Evolutionary conservation across 2,888 invertebrate species (phyloP).

Genomic region (Eupeodes luniger): DNA sequence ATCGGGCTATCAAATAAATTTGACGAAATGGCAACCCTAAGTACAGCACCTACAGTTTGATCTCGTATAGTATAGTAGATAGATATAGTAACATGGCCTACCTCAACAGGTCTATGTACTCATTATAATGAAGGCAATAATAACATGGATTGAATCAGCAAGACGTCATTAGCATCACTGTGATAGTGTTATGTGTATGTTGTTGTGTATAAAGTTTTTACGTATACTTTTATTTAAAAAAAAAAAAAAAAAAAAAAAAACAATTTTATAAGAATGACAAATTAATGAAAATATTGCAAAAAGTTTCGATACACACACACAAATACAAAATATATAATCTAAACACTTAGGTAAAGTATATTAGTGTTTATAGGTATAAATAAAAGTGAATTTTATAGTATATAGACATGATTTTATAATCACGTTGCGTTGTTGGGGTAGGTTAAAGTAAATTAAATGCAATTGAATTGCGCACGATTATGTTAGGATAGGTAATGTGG

Average conservation of each 20-base stretch:
- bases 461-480: neutral
- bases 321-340: neutral
- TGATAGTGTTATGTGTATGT: conserved; percentile 27
- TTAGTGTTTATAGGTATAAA: no score
- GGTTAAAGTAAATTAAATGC: neutral
- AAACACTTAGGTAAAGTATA: no score
- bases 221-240: no score
- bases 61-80: conserved; percentile 21
- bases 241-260: no score
- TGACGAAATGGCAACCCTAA: no score
- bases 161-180: conserved; percentile 69
- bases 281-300: conserved; percentile 46
- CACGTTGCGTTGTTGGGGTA: conserved; percentile 10
- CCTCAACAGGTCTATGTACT: conserved; percentile 75
- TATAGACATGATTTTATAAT: neutral
- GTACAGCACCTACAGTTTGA: conserved; percentile 3
- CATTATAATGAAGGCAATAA: conserved; percentile 67
- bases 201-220: conserved; percentile 11
- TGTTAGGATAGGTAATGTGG: no score
- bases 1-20: no score
- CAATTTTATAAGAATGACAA: conserved; percentile 45
- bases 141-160: conserved; percentile 67
- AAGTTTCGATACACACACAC: neutral
- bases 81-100: conserved; percentile 55
- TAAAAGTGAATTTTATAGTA: neutral